Conservation (phyloP, 1,140 invertebrate species). For the Pachypeltis micranthus region DNA sequence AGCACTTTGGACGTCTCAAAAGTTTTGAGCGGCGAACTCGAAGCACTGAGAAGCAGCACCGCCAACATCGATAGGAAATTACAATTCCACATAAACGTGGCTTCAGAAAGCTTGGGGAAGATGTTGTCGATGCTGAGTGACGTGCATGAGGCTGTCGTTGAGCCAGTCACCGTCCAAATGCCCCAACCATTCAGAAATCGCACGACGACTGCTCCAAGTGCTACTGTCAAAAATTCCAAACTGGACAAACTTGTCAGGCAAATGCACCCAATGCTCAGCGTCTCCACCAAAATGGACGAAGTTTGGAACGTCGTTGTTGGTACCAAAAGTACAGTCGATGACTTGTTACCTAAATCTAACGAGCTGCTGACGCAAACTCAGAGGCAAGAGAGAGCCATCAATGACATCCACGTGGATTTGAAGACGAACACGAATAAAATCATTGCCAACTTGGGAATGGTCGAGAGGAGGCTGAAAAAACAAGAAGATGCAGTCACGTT, state of each 20-base stretch:
- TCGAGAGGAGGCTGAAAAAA: constrained; percentile 69
- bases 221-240: constrained; percentile 50
- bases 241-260: constrained; percentile 62
- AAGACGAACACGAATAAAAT: constrained; percentile 71
- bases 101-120: constrained; percentile 64
- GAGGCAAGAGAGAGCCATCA: constrained; percentile 72
- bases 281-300: constrained; percentile 73
- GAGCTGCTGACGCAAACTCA: constrained; percentile 72
- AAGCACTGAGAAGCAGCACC: constrained; percentile 58
- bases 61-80: constrained; percentile 65
- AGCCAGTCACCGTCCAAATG: constrained; percentile 31
- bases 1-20: constrained; percentile 67
- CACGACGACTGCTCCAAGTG: constrained; percentile 34
- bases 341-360: constrained; percentile 71
- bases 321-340: constrained; percentile 71
- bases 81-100: constrained; percentile 70
- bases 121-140: constrained; percentile 63
- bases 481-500: constrained; percentile 62
- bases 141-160: constrained; percentile 65
- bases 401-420: constrained; percentile 72
- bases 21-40: constrained; percentile 60
- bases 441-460: constrained; percentile 72
- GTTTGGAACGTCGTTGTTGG: constrained; percentile 78
- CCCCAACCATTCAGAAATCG: constrained; percentile 35
- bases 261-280: constrained; percentile 68